These are phyloP conservation scores for Sisor rabdophorus DNA, from an alignment of 2,113 vertebrate species.

Conservation along the genomic window DNA sequence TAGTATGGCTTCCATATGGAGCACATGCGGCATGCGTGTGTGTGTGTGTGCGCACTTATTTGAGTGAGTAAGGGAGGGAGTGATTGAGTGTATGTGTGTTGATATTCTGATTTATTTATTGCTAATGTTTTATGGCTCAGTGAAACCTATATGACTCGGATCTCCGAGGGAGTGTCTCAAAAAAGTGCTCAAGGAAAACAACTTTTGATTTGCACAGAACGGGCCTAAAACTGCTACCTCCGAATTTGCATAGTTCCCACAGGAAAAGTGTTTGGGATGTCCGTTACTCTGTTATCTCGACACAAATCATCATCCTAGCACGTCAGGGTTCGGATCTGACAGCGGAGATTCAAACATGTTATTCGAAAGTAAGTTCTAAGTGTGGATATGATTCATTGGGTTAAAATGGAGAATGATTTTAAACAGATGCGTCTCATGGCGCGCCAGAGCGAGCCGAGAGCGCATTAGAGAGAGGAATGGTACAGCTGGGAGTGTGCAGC, in stretches of 20 bases:
- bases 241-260: not conserved
- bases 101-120: conserved; percentile 34
- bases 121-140: conserved; percentile 21
- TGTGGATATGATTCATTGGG: conserved; percentile 35
- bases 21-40: not conserved
- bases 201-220: conserved; percentile 4
- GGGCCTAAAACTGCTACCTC: not conserved
- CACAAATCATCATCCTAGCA: conserved; percentile 26
- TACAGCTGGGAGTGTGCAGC: conserved; percentile 40
- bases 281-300: not conserved
- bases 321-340: conserved; percentile 2
- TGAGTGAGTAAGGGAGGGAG: not conserved
- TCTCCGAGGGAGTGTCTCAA: conserved; percentile 23
- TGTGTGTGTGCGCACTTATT: not conserved
- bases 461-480: conserved; percentile 37
- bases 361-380: conserved; percentile 23
- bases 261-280: not conserved
- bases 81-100: conserved; percentile 1
- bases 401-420: conserved; percentile 37
- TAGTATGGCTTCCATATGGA: conserved; percentile 48
- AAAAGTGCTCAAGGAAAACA: conserved; percentile 19
- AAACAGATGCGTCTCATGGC: conserved; percentile 37
- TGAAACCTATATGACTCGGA: conserved; percentile 19
- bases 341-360: conserved; percentile 14
- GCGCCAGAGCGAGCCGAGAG: conserved; percentile 14